Evolutionary conservation across 2,113 vertebrate genomes (phyloP).

Genomic region (Oryzias woworae): DNA sequence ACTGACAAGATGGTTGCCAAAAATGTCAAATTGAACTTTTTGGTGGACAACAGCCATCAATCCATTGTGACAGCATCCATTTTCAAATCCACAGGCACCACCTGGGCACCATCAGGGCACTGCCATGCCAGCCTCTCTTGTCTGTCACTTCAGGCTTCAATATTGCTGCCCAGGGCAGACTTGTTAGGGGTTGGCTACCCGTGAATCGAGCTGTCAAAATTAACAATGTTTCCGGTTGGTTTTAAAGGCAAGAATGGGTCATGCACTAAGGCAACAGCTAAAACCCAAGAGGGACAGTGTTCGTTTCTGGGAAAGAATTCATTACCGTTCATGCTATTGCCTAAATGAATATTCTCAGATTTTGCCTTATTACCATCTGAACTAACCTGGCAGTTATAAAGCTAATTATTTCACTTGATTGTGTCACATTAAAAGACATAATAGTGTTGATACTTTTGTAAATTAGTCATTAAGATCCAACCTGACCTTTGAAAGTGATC

Average conservation of each 20-base stretch:
- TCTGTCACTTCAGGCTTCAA: conserved; percentile 60
- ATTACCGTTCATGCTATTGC: conserved; percentile 45
- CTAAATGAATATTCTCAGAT: conserved; percentile 43
- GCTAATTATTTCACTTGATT: conserved; percentile 61
- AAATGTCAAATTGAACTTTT: conserved; percentile 37
- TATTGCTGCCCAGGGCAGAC: conserved; percentile 61
- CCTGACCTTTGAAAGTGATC: conserved; percentile 54
- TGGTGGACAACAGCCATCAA: conserved; percentile 16
- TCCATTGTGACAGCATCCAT: conserved; percentile 45
- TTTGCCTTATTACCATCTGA: conserved; percentile 42
- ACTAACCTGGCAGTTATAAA: conserved; percentile 38
- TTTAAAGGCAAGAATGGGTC: conserved; percentile 59
- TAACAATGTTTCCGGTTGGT: conserved; percentile 52
- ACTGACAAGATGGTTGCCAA: not conserved
- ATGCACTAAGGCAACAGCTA: conserved; percentile 42
- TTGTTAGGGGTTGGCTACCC: conserved; percentile 47
- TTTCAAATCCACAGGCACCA: conserved; percentile 43
- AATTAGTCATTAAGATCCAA: conserved; percentile 49
- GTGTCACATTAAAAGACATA: conserved; percentile 48
- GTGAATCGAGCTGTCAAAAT: conserved; percentile 67
- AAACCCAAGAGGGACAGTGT: conserved; percentile 54
- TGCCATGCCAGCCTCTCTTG: conserved; percentile 43
- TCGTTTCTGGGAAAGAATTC: conserved; percentile 39
- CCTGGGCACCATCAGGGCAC: conserved; percentile 61
- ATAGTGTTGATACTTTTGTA: conserved; percentile 57